A percentile compares a stretch with the other conserved stretches of the same genome.
phyloP scores from a whole-genome alignment of 2,113 vertebrate genomes.

The Uropsilus gracilis region DNA sequence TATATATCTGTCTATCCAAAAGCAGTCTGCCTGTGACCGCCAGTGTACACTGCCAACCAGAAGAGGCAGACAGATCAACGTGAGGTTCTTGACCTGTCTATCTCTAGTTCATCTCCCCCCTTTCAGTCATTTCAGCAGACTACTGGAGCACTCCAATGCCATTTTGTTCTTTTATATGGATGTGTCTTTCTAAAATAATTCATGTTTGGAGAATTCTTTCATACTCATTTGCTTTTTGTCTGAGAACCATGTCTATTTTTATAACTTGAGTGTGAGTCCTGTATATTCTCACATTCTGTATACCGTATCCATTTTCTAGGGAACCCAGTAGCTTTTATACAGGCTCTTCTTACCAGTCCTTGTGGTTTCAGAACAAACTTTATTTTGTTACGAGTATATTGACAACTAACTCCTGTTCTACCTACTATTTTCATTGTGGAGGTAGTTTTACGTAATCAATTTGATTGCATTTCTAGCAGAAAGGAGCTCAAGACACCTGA shows the following conservation, averaged over 20 bases:
- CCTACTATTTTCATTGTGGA: conserved; percentile 57
- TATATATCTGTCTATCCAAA: neutral
- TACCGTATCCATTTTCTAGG: conserved; percentile 81
- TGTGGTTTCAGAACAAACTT: conserved; percentile 74
- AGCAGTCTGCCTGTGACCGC: conserved; percentile 57
- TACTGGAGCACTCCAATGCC: conserved; percentile 57
- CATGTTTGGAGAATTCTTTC: conserved; percentile 85
- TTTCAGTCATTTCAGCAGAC: conserved; percentile 67
- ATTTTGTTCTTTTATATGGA: conserved; percentile 83
- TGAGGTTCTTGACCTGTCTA: conserved; percentile 63
- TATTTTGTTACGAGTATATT: conserved; percentile 76
- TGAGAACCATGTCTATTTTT: conserved; percentile 88
- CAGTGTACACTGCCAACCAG: conserved; percentile 73
- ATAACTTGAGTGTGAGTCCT: conserved; percentile 84
- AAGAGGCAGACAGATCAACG: conserved; percentile 56
- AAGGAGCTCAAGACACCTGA: conserved; percentile 45
- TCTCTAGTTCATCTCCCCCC: conserved; percentile 53
- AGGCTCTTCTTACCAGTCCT: conserved; percentile 69
- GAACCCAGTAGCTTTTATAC: conserved; percentile 83
- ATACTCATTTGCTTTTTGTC: conserved; percentile 83
- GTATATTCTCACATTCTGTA: conserved; percentile 80
- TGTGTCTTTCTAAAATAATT: conserved; percentile 82
- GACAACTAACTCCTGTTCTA: conserved; percentile 65
- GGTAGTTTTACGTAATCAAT: conserved; percentile 42
- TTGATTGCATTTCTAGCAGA: conserved; percentile 42